A percentile compares a stretch with the other conserved stretches of the same genome.
Evolutionary conservation across 2,888 invertebrate genomes (phyloP).

Genomic region (Cryptocephalus moraei): DNA sequence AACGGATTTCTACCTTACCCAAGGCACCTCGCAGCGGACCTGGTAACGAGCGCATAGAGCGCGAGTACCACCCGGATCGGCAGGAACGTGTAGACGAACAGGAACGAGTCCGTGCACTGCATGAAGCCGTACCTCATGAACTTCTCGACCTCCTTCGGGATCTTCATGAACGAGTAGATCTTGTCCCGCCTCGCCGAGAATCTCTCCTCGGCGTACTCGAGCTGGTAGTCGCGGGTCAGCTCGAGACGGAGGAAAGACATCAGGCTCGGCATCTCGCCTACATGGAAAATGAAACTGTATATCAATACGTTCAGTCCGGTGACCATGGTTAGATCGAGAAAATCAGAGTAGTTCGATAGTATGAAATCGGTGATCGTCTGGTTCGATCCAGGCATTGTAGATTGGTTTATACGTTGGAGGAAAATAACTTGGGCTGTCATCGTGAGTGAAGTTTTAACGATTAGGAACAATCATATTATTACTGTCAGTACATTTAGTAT

Average conservation of each 20-base stretch:
- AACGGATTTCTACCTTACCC: constrained; percentile 46
- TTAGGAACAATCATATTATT: no score
- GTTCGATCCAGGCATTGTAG: background rate
- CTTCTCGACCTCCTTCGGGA: constrained; percentile 84
- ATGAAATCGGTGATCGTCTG: background rate
- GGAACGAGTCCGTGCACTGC: constrained; percentile 93
- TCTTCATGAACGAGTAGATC: constrained; percentile 93
- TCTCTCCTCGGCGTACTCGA: constrained; percentile 92
- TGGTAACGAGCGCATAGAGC: constrained; percentile 66
- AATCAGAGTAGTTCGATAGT: no score
- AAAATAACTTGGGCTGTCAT: background rate
- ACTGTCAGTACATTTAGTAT: no score
- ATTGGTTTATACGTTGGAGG: background rate
- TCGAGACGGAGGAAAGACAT: constrained; percentile 74
- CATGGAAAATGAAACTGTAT: constrained; percentile 2
- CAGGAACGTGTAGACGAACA: constrained; percentile 95
- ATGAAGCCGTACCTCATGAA: constrained; percentile 91
- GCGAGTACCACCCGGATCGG: constrained; percentile 87
- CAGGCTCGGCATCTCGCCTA: constrained; percentile 36
- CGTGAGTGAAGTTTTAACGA: background rate
- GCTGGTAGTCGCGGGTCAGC: constrained; percentile 81
- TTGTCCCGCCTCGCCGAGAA: constrained; percentile 90
- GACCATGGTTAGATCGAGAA: no score
- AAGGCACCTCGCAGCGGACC: constrained; percentile 64
- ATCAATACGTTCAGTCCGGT: no score